A percentile compares a stretch with the other conserved stretches of the same genome.
Conservation (phyloP, 2,113 vertebrate genomes). For the Oplegnathus fasciatus region DNA sequence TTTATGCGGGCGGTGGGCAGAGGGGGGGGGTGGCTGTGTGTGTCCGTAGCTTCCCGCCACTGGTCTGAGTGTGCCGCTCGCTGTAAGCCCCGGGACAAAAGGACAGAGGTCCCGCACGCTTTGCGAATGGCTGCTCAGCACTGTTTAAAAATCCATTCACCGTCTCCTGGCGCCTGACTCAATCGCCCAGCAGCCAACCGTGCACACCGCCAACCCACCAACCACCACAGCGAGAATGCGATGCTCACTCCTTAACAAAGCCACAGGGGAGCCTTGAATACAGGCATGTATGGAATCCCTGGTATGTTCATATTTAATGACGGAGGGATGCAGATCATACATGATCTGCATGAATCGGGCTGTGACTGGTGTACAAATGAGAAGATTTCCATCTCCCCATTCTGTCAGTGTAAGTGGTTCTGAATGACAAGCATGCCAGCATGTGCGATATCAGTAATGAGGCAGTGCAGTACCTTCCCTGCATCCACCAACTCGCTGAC, state of each 20-base stretch:
- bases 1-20: not conserved
- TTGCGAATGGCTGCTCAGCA: slow-evolving; percentile 77
- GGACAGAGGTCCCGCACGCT: slow-evolving; percentile 72
- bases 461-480: slow-evolving; percentile 88
- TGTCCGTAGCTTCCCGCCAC: slow-evolving; percentile 83
- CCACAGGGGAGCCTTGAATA: slow-evolving; percentile 25
- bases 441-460: slow-evolving; percentile 20
- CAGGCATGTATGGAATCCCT: slow-evolving; percentile 58
- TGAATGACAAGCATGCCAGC: slow-evolving; percentile 21
- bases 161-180: slow-evolving; percentile 63
- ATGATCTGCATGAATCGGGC: slow-evolving; percentile 45
- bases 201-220: slow-evolving; percentile 13
- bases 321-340: not conserved
- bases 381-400: slow-evolving; percentile 18
- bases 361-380: slow-evolving; percentile 46
- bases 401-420: slow-evolving; percentile 1
- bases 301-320: slow-evolving; percentile 82
- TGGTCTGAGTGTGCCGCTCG: slow-evolving; percentile 76
- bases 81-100: slow-evolving; percentile 85
- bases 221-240: slow-evolving; percentile 24
- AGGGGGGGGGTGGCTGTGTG: not conserved
- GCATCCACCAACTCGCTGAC: slow-evolving; percentile 89
- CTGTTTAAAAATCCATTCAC: slow-evolving; percentile 76
- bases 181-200: slow-evolving; percentile 41
- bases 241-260: slow-evolving; percentile 52